Percentiles rank a stretch among this genome's conserved stretches.
Evolutionary conservation across 92 coral and sea anemone genomes (phyloP).

Genomic region (Epizoanthus ramosus): DNA sequence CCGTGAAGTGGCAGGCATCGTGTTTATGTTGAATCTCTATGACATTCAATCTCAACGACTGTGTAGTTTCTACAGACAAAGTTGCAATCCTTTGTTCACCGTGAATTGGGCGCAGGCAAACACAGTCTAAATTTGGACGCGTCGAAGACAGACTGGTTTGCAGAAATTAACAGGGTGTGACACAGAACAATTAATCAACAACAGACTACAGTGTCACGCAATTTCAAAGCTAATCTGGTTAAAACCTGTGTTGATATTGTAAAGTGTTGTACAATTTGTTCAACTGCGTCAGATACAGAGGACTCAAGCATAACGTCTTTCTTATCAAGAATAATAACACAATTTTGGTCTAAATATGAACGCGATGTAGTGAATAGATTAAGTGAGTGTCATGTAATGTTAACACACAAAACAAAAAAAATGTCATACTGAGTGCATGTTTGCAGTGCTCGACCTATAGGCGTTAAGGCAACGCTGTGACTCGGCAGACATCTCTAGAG

Average conservation of each 20-base stretch:
- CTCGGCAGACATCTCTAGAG: neutral
- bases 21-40: constrained; percentile 1
- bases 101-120: constrained; percentile 37
- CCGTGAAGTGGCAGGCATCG: constrained; percentile 43
- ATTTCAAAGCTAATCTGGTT: neutral
- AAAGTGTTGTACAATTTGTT: neutral
- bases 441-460: neutral
- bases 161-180: constrained; percentile 33
- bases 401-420: neutral
- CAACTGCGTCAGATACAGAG: neutral
- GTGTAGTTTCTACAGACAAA: constrained; percentile 7
- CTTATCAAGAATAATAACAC: neutral
- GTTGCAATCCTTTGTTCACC: constrained; percentile 29
- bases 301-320: neutral
- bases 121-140: constrained; percentile 38
- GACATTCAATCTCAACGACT: constrained; percentile 24
- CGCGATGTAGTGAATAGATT: no score
- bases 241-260: neutral
- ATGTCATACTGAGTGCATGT: neutral
- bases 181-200: constrained; percentile 15
- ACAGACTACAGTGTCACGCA: constrained; percentile 24
- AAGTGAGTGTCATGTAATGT: neutral
- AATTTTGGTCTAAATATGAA: neutral
- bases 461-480: constrained; percentile 24
- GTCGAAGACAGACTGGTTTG: constrained; percentile 7